Base-by-base conservation (phyloP, 2,888 invertebrate species). In the Lepeophtheirus nordmannii region DNA sequence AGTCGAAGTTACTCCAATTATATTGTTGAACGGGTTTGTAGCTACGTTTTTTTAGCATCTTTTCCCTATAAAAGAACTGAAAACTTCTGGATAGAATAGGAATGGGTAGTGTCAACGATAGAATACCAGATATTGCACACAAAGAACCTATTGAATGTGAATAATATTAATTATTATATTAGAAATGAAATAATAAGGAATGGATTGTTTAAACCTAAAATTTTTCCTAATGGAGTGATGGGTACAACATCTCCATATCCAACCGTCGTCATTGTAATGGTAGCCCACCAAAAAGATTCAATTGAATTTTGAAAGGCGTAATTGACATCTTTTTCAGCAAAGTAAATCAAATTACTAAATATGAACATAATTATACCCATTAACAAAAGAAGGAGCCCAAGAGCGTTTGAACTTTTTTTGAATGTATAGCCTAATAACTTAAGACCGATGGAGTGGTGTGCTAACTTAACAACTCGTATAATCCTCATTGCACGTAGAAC, bases 321-420 rank as follows among this genome's bases (percentile, higher is more conserved):
- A 8, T 46, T 46, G n/a, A 46, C 53, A n/a, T 46, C 53, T 8
- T 46, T 46, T 8, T 46, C 53, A 2, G 17, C 53, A 46, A 46
- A 46, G 53, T 46, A 46, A 46, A 46, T 46, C 17, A 46, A 46
- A 46, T 46, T 46, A 17, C 53, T 46, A 17, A 46, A 46, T n/a
- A 46, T 46, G 8, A 46, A 46, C 53, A 46, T 46, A 46, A 46
- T 46, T 14, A 46, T 46, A n/a, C 53, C 53, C 53, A 46, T 46
- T 14, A 46, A 17, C 53, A 46, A 5, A 1, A 46, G 53, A n/a
- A 46, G 2, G 53, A 46, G 53, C 5, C 53, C 53, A 14, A 46
- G 17, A 8, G 53, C 53, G 8, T 46, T 46, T 46, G 53, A 46
- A 17, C 53, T 46, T 17, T 17, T 14, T 3, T 46, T 2, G 17